Evolutionary conservation across 2,888 invertebrate species (phyloP).

Genomic region (Eulithis prunata): DNA sequence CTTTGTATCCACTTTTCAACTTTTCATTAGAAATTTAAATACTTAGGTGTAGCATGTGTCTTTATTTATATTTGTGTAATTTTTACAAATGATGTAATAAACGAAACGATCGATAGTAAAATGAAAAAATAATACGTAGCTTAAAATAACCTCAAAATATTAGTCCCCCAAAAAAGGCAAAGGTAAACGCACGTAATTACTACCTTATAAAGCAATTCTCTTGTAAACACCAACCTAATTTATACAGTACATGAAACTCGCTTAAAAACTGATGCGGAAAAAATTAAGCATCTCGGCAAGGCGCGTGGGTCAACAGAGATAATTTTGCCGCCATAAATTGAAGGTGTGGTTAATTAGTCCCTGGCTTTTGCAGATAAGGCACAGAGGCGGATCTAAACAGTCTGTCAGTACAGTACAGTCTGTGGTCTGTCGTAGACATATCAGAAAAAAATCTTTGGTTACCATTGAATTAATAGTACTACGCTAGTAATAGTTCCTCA

Average conservation of each 20-base stretch:
- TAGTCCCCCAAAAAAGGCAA: constrained; percentile 8
- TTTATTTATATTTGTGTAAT: no score
- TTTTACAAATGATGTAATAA: no score
- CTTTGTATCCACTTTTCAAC: no score
- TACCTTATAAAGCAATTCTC: constrained; percentile 33
- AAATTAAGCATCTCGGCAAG: constrained; percentile 63
- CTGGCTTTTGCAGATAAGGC: constrained; percentile 61
- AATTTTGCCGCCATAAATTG: constrained; percentile 73
- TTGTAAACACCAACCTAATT: constrained; percentile 50
- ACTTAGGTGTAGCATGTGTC: no score
- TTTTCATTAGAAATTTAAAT: no score
- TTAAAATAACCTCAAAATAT: background rate
- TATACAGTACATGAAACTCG: constrained; percentile 53
- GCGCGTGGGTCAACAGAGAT: constrained; percentile 77
- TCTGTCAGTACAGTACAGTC: no score
- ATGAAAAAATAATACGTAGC: no score
- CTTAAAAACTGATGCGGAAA: constrained; percentile 57
- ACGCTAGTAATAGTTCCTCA: no score
- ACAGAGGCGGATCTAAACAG: constrained; percentile 38
- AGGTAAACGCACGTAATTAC: constrained; percentile 21
- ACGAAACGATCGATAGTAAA: no score
- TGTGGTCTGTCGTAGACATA: background rate
- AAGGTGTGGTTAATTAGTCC: constrained; percentile 70
- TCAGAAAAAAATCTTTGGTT: no score
- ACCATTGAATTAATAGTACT: no score